A percentile compares a stretch with the other conserved stretches of the same genome.
phyloP scores from a whole-genome alignment of 2,113 vertebrate species.

The Cnemophilus loriae region DNA sequence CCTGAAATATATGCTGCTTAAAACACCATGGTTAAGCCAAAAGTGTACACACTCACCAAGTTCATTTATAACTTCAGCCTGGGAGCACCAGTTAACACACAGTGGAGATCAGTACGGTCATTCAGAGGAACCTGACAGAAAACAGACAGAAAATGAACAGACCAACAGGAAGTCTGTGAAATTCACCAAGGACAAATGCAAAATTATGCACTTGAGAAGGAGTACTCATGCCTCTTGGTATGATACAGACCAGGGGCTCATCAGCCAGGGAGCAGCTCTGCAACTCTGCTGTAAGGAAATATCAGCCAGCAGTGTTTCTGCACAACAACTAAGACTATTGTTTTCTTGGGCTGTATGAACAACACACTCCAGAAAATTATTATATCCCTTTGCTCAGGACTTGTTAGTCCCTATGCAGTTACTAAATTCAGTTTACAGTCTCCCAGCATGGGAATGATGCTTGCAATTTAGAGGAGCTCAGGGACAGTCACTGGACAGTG shows the following conservation, averaged over 20 bases:
- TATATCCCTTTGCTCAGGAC: background rate
- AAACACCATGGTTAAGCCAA: background rate
- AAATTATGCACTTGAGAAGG: background rate
- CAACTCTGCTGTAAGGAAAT: background rate
- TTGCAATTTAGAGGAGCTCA: background rate
- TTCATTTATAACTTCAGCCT: background rate
- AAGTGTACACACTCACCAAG: background rate
- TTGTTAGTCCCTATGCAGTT: background rate
- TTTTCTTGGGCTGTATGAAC: background rate
- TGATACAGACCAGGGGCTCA: background rate
- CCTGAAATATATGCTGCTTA: background rate
- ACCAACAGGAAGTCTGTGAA: background rate
- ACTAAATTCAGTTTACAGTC: background rate
- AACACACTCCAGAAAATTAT: accelerated
- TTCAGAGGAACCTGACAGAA: background rate
- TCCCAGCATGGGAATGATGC: background rate
- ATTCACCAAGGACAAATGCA: background rate
- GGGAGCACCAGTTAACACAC: background rate
- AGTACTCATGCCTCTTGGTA: background rate
- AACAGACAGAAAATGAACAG: background rate
- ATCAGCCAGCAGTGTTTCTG: background rate
- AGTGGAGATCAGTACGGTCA: background rate
- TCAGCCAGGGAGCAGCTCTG: background rate
- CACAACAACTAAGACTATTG: accelerated
- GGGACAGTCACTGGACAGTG: accelerated